Evolutionary conservation across 2,797 vertebrate genomes (phyloP).

Genomic region (Danio tinwini): DNA sequence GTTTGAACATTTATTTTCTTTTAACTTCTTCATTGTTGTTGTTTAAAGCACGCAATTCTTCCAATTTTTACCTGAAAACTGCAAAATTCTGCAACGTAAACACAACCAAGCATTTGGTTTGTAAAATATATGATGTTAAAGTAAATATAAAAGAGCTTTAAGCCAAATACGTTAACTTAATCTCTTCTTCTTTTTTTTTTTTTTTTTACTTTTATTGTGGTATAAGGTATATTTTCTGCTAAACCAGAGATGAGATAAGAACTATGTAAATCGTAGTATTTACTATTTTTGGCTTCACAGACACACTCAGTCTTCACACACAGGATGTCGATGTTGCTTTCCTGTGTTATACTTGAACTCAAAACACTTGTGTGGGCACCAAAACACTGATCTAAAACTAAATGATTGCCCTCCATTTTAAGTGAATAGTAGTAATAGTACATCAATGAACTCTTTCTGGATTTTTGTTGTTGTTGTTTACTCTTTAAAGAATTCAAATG

Average conservation of each 20-base stretch:
- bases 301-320: slow-evolving; percentile 9
- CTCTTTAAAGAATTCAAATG: too few relatives aligned
- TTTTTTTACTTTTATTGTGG: too few relatives aligned
- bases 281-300: not conserved
- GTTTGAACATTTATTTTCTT: not conserved
- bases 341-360: slow-evolving; percentile 48
- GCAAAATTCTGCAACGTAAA: not conserved
- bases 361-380: slow-evolving; percentile 37
- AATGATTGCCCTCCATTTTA: not conserved
- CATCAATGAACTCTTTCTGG: too few relatives aligned
- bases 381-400: not conserved
- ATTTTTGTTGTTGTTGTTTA: too few relatives aligned
- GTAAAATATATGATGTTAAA: not conserved
- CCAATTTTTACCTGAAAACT: not conserved
- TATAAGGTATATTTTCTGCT: not conserved
- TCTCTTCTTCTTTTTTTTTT: too few relatives aligned
- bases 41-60: not conserved
- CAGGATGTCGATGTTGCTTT: slow-evolving; percentile 58
- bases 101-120: not conserved
- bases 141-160: not conserved
- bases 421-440: too few relatives aligned
- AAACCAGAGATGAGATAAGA: not conserved
- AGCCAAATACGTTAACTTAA: not conserved
- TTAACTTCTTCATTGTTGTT: not conserved
- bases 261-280: not conserved